Evolutionary conservation across 2,888 invertebrate species (phyloP), one percentile per base, ranked within the genome.

Genomic region (Eupithecia exiguata): DNA sequence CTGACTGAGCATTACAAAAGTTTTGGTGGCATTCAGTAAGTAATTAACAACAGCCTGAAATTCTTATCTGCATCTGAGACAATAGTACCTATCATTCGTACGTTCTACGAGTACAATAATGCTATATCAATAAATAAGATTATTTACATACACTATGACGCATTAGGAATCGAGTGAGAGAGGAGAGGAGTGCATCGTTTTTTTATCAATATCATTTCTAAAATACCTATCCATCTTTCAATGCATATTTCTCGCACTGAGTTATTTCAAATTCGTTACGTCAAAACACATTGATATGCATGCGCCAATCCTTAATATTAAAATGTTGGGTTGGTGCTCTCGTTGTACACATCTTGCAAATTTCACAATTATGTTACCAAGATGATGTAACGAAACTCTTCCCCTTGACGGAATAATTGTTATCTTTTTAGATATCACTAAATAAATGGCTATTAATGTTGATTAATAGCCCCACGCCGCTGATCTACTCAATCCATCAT

Each of bases 351-450:
- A 85, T 78, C 87, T 87, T 86, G 83, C 79, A 86, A 87, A 74
- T 88, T 86, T 83, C 81, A 87, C 89, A 89, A 91, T 88, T 84
- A 65, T 66, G 86, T 88, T 91, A 84, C 83, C 10, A 25, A 21
- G 25, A 83, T 91, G 88, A 88, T 87, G 87, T 87, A 90, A 88
- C 87, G 87, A 86, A 90, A 91, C 84, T 81, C 84, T 84, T 84
- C 83, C 80, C 62, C 61, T 85, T 86, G 87, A 88, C 84, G 84
- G 82, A 81, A 86, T 91, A 87, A 91, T 91, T 91, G 83, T 83
- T 78, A 83, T 84, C 83, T 85, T 87, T 84, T 84, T 81, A 77
- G 76, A 83, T 86, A 86, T 82, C 84, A 79, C 74, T 78, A 81
- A 82, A 84, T 81, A 80, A 82, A 83, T 82, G 73, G 79, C 79